Evolutionary conservation across 2,888 invertebrate species (phyloP), one percentile per base, ranked within the genome.

Genomic region (Agrenia bidenticulata): DNA sequence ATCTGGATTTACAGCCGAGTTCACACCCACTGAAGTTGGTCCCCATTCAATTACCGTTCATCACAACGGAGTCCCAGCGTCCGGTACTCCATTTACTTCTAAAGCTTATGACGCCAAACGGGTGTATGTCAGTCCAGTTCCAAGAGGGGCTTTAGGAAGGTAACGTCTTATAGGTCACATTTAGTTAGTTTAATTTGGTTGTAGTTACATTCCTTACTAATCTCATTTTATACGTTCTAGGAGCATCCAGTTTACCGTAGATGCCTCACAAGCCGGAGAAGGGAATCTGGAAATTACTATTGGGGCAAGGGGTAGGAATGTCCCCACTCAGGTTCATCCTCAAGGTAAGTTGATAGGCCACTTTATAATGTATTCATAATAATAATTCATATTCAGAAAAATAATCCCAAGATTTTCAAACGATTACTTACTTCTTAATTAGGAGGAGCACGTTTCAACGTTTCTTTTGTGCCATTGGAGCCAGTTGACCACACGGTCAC

Each of bases 391-490:
- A 39, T 39, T 7, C 7, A 11, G 15, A 39, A 15, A 11, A 39
- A 39, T 15, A 15, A 39, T 11, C 15, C 39, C 39, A 39, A 39
- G 9, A 7, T 11, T 39, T 39, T 39, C 7, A 45, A 9, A 19
- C 15, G 4, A 45, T 45, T 19, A 9, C 9, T 45, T n/a, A 19
- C 5, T 45, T 45, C 5, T 45, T 45, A 17, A 45, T 11, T 41
- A 72, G 72, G 76, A 2, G 76, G 89, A 80, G 89, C 87, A 51
- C 86, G 92, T 78, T 99, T 98, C 82, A 90, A 94, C 71, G 98
- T 98, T 66, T 94, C 95, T 77, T 99, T 98, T 81, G 89, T 94
- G 71, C 97, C 98, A 59, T 90, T 93, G 32, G 93, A 94, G 80
- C 88, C 93, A 39, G 93, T 93, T 79, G 91, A 94, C 80, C 97